A percentile compares a stretch with the other conserved stretches of the same genome.
Conservation (phyloP, 1,140 invertebrate genomes). For the Drosophila insularis region DNA sequence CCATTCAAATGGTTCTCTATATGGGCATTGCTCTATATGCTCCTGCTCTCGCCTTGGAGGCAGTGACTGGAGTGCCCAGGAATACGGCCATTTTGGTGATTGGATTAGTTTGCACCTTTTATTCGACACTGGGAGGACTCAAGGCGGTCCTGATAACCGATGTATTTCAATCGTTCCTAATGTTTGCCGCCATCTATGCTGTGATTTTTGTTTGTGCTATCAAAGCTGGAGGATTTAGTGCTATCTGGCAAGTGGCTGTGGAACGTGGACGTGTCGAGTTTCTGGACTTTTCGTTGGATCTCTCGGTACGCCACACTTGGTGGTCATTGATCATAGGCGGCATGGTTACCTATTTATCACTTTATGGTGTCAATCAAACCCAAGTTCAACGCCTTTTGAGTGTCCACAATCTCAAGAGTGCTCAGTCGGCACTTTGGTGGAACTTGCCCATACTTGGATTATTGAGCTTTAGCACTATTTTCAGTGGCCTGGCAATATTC, state of each 20-base stretch:
- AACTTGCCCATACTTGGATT: constrained; percentile 87
- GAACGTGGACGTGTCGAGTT: constrained; percentile 86
- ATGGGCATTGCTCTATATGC: constrained; percentile 97
- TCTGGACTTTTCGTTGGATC: constrained; percentile 86
- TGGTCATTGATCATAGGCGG: constrained; percentile 90
- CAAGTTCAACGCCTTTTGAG: constrained; percentile 94
- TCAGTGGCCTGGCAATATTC: constrained; percentile 91
- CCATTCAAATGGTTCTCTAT: constrained; percentile 93
- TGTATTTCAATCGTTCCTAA: constrained; percentile 91
- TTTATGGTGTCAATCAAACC: constrained; percentile 92
- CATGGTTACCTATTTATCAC: constrained; percentile 88
- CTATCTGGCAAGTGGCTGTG: constrained; percentile 88
- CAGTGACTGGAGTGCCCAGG: constrained; percentile 90
- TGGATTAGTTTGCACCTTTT: constrained; percentile 91
- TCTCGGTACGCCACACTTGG: constrained; percentile 89
- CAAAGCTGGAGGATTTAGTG: constrained; percentile 85
- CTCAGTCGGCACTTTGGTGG: constrained; percentile 87
- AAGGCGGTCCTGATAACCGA: constrained; percentile 95
- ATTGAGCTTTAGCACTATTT: constrained; percentile 88
- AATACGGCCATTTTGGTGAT: constrained; percentile 90
- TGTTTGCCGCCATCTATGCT: constrained; percentile 89
- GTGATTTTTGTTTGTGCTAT: constrained; percentile 88
- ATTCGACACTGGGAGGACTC: constrained; percentile 93
- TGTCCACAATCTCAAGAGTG: constrained; percentile 87
- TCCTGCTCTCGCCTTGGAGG: constrained; percentile 93